These are phyloP conservation scores for Saxicola maurus DNA, from an alignment of 2,797 vertebrate species.

Conservation along the genomic window DNA sequence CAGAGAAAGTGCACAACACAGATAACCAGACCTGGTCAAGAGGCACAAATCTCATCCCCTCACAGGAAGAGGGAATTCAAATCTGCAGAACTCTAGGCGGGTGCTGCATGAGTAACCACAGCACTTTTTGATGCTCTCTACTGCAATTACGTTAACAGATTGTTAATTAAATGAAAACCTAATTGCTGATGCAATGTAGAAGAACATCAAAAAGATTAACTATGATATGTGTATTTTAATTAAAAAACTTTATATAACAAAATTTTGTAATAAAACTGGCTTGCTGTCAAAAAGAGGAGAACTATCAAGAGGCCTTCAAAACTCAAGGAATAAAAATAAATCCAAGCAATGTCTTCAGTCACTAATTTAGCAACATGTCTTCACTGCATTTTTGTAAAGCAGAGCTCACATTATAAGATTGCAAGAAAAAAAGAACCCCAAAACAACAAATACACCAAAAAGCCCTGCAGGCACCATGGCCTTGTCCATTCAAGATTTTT, in stretches of 20 bases:
- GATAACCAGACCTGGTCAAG: neutral
- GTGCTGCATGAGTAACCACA: neutral
- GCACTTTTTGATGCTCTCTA: neutral
- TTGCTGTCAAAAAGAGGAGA: neutral
- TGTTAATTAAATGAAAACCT: constrained; percentile 22
- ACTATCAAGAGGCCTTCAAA: neutral
- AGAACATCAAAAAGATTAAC: constrained; percentile 18
- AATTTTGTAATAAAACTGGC: neutral
- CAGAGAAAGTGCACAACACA: neutral
- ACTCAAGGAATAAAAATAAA: neutral
- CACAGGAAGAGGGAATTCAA: neutral
- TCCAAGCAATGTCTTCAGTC: neutral
- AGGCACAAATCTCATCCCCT: neutral
- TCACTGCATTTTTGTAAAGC: neutral
- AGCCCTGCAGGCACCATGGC: neutral
- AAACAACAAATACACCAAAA: neutral
- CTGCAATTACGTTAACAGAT: constrained; percentile 13
- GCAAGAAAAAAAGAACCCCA: accelerated
- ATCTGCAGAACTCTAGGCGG: neutral
- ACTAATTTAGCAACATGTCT: neutral
- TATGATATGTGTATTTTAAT: neutral
- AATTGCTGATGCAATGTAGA: constrained; percentile 31
- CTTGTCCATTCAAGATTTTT: neutral
- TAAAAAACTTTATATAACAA: neutral
- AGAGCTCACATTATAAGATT: neutral